Conservation (phyloP, 2,797 vertebrate genomes). For the Pantherophis vulpinus region DNA sequence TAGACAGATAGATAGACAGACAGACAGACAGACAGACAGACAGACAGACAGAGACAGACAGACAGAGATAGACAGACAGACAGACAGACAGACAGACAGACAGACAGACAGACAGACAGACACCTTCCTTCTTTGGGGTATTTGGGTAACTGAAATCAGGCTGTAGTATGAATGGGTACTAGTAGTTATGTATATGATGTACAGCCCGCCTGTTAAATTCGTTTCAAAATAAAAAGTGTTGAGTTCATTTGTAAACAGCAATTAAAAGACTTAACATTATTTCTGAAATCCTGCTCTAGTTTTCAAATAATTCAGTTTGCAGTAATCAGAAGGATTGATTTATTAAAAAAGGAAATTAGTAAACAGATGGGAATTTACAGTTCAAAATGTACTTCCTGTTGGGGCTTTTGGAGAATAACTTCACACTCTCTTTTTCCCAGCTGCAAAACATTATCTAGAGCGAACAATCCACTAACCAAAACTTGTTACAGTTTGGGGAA, state of each 20-base stretch:
- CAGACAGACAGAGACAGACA: too few species aligned
- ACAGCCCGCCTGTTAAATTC: background rate
- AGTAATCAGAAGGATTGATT: background rate
- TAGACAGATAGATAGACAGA: too few species aligned
- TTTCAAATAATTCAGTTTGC: background rate
- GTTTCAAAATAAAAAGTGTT: background rate
- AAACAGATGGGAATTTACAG: background rate
- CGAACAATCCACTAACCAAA: background rate
- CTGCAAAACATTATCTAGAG: background rate
- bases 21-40: too few species aligned
- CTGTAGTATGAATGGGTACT: background rate
- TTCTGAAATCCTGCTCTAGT: background rate
- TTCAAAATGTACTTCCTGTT: background rate
- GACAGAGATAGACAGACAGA: too few species aligned
- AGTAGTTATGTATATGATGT: background rate
- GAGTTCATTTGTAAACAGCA: background rate
- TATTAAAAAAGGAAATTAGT: background rate
- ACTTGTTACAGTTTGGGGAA: background rate
- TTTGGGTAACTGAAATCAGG: background rate
- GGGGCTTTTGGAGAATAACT: background rate
- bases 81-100: too few species aligned
- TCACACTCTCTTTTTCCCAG: background rate
- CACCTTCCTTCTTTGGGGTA: background rate
- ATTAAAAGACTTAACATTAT: background rate
- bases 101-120: too few species aligned